Base-by-base conservation (phyloP, 2,888 invertebrate species). In the Micoletzkya japonica region DNA sequence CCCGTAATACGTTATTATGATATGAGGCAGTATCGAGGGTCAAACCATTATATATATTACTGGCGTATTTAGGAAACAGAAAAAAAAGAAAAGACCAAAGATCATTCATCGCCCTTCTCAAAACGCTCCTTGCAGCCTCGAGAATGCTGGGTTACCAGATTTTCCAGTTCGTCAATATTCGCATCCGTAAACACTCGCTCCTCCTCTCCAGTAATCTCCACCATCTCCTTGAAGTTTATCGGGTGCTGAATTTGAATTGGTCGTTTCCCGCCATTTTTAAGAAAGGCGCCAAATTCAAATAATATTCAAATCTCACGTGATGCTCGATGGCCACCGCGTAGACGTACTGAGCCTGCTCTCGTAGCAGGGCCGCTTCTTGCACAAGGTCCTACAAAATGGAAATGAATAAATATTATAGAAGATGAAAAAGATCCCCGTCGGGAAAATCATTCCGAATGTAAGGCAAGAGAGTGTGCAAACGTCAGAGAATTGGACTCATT, bases 271-370 rank as follows among this genome's bases (percentile, higher is more conserved):
- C n/a, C n/a, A n/a, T n/a, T n/a, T n/a, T n/a, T n/a, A n/a, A n/a
- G n/a, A n/a, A n/a, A n/a, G n/a, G n/a, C n/a, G n/a, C n/a, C n/a
- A n/a, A n/a, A n/a, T n/a, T n/a, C n/a, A n/a, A n/a, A n/a, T n/a
- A n/a, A n/a, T n/a, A n/a, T n/a, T n/a, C n/a, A n/a, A n/a, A n/a
- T 30, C 60, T 10, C 26, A 74, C 78, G 70, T 75, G 67, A 69
- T 81, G 76, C 58, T 81, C 75, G 59, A 82, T 73, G 2, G 81
- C 81, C 17, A 81, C 74, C 20, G 81, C 82, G 64, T 75, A 81
- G 32, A 77, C 73, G 49, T 79, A 70, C 20, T 81, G 82, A 52
- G 78, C 70, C 52, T 75, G 68, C 17, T 72, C 64, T 4, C 78
- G 72, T 26, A 81, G 72, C 36, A 72, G 49, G 4, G 32, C 49